phyloP scores from a whole-genome alignment of 2,888 invertebrate genomes.

The Napeogenes inachia region DNA sequence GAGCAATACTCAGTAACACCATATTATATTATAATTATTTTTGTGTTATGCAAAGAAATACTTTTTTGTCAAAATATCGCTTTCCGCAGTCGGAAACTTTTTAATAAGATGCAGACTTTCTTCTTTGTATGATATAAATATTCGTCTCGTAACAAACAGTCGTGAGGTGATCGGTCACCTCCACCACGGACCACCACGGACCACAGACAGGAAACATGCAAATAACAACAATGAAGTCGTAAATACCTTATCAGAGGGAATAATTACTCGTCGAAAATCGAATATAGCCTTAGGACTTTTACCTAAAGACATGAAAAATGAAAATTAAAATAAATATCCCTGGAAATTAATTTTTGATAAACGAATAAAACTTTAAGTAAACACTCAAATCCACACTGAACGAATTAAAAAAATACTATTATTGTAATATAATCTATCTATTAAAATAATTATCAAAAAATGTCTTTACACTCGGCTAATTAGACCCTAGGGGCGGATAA shows the following conservation, averaged over 20 bases:
- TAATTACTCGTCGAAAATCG: slow-evolving; percentile 8
- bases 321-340: too few relatives aligned
- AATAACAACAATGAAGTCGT: slow-evolving; percentile 25
- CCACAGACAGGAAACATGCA: slow-evolving; percentile 16
- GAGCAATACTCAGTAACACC: too few relatives aligned
- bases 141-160: background rate
- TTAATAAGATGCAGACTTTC: too few relatives aligned
- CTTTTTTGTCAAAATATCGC: too few relatives aligned
- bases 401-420: too few relatives aligned
- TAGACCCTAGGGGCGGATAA: slow-evolving; percentile 39
- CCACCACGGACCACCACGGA: background rate
- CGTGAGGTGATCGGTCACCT: slow-evolving; percentile 18
- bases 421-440: background rate
- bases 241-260: slow-evolving; percentile 19
- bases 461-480: background rate
- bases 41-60: too few relatives aligned
- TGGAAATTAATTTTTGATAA: too few relatives aligned
- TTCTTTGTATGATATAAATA: too few relatives aligned
- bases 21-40: too few relatives aligned
- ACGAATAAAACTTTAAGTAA: background rate
- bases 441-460: slow-evolving; percentile 6
- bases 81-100: too few relatives aligned
- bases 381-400: background rate
- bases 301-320: too few relatives aligned
- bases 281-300: background rate